phyloP scores from a whole-genome alignment of 2,797 vertebrate species.

The Chanos chanos region DNA sequence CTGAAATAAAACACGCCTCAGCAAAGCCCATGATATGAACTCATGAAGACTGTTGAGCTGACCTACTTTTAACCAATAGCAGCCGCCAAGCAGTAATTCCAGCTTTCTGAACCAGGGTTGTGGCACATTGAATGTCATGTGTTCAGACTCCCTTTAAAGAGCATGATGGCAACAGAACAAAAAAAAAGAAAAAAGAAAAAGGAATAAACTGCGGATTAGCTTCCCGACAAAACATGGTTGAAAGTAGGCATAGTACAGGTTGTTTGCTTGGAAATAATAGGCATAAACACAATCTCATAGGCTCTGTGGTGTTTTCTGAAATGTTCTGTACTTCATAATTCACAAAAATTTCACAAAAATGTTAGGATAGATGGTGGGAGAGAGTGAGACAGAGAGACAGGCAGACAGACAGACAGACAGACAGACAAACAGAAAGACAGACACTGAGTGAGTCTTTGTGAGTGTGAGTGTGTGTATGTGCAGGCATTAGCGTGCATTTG shows the following conservation, averaged over 20 bases:
- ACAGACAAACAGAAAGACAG: neutral
- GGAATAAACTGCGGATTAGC: too few relatives aligned
- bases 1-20: neutral
- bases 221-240: too few relatives aligned
- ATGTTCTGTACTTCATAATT: too few relatives aligned
- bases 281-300: too few relatives aligned
- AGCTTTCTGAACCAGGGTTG: constrained; percentile 31
- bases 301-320: too few relatives aligned
- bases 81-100: constrained; percentile 46
- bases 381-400: too few relatives aligned
- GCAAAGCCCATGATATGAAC: constrained; percentile 34
- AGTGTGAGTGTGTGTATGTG: constrained; percentile 19
- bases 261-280: too few relatives aligned
- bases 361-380: too few relatives aligned
- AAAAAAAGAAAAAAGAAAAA: too few relatives aligned
- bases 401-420: neutral
- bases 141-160: constrained; percentile 27
- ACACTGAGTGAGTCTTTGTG: too few relatives aligned
- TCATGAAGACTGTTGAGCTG: constrained; percentile 56
- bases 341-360: too few relatives aligned
- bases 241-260: too few relatives aligned
- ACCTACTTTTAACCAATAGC: constrained; percentile 75
- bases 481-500: neutral
- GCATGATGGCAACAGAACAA: constrained; percentile 1
- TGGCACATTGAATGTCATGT: constrained; percentile 63